Evolutionary conservation across 2,797 vertebrate species (phyloP), one percentile per base, ranked within the genome.

Genomic region (Sardinella longiceps): DNA sequence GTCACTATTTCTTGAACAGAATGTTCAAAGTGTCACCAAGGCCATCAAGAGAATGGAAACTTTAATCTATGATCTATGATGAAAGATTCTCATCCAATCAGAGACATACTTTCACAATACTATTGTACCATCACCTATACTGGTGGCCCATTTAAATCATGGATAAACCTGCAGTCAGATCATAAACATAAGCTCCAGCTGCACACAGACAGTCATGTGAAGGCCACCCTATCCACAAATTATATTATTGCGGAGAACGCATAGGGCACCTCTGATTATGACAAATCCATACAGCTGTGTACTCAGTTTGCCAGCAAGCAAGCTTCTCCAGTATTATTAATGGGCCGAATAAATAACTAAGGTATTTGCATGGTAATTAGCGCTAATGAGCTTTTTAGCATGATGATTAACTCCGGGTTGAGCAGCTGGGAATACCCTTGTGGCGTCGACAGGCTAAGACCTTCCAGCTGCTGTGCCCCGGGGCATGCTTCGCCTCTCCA

Each of bases 321-420:
- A 84, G 53, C 60, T 87, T 89, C 83, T 58, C 70, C 58, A 51
- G 48, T 88, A 88, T 91, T 92, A 91, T 93, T 89, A 91, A 91
- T 89, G 85, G 88, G 74, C 45, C 86, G 88, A 90, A 92, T 91
- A 92, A 88, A 93, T 91, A 91, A 91, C 90, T 84, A 82, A 88
- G 50, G 82, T 92, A 92, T 94, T 92, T 94, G 91, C 91, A 94
- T 95, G 87, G 81, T 92, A 92, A 94, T 93, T 91, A 91, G 87
- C 70, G 80, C 88, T 94, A 93, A 95, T 94, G 82, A 92, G 92
- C 85, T 90, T 90, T 92, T 94, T 90, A 92, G 89, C 87, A 90
- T 92, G 90, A 86, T 92, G 89, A 93, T 93, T 92, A 90, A 91
- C 89, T 80, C 77, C 58, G 83, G 66, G 66, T 83, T 88, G 87